These are phyloP conservation scores for Salticus scenicus DNA, from an alignment of 2,888 invertebrate species.

Conservation along the genomic window DNA sequence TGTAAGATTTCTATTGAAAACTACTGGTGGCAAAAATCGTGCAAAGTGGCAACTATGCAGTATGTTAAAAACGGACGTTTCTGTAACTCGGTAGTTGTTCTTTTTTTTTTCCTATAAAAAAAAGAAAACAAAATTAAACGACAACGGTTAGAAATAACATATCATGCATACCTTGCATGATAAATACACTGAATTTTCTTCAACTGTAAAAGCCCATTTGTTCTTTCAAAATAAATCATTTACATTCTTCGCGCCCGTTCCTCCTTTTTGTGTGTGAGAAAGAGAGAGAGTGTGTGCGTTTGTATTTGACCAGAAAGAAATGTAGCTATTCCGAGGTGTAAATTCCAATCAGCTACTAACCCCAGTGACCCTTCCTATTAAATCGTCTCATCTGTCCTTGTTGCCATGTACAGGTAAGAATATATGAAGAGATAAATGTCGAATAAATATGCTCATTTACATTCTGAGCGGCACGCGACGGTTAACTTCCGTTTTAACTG, in stretches of 20 bases:
- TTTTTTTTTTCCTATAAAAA: too few relatives aligned
- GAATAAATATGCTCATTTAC: constrained; percentile 15
- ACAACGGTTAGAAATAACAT: too few relatives aligned
- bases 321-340: neutral
- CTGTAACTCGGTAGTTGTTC: too few relatives aligned
- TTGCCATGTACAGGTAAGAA: neutral
- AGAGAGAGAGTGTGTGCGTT: too few relatives aligned
- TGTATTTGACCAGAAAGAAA: too few relatives aligned
- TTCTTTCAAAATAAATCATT: neutral
- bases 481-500: neutral
- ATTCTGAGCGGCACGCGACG: constrained; percentile 15
- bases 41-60: too few relatives aligned
- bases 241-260: neutral
- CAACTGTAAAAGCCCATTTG: neutral
- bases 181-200: neutral
- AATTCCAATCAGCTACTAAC: neutral
- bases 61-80: too few relatives aligned
- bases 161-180: too few relatives aligned
- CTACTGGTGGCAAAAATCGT: too few relatives aligned
- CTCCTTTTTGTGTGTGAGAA: too few relatives aligned
- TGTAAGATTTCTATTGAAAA: too few relatives aligned
- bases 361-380: neutral
- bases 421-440: neutral
- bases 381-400: neutral
- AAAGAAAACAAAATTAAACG: too few relatives aligned